phyloP scores from a whole-genome alignment of 1,140 invertebrate genomes.

The Trachymyrmex cornetzi region DNA sequence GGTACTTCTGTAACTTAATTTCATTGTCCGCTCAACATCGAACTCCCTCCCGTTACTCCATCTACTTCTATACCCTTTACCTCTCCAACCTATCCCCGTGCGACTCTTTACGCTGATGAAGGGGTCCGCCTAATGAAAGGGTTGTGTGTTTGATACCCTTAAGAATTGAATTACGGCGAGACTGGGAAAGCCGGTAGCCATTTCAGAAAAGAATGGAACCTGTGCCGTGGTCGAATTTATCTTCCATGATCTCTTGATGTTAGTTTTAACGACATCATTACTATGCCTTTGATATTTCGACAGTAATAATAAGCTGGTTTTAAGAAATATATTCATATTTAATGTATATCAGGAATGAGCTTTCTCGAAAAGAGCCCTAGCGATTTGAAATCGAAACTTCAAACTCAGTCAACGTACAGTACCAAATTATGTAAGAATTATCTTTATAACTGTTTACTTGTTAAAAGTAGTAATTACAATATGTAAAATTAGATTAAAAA shows the following conservation, averaged over 20 bases:
- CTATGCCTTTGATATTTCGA: conserved; percentile 21
- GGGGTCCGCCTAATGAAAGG: conserved; percentile 82
- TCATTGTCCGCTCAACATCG: conserved; percentile 72
- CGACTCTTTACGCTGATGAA: conserved; percentile 81
- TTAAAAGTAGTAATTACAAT: not conserved
- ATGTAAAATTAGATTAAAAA: not conserved
- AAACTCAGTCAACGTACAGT: not conserved
- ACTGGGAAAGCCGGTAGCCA: conserved; percentile 72
- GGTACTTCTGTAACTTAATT: conserved; percentile 81
- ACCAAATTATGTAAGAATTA: not conserved
- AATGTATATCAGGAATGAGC: not conserved
- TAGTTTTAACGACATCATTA: conserved; percentile 66
- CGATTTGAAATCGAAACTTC: not conserved
- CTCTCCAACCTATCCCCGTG: conserved; percentile 37
- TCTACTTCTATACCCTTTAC: not conserved
- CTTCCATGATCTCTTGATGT: conserved; percentile 69
- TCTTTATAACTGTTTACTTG: not conserved
- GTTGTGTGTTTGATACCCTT: conserved; percentile 84
- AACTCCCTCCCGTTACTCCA: conserved; percentile 51
- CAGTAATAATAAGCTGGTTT: conserved; percentile 44
- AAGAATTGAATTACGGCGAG: conserved; percentile 84
- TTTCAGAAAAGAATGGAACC: conserved; percentile 74
- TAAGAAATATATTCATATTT: conserved; percentile 26
- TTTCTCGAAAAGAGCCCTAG: not conserved
- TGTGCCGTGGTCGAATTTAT: conserved; percentile 65